A percentile compares a stretch with the other conserved stretches of the same genome.
phyloP scores from a whole-genome alignment of 2,888 invertebrate species.

The Xestia sexstrigata region DNA sequence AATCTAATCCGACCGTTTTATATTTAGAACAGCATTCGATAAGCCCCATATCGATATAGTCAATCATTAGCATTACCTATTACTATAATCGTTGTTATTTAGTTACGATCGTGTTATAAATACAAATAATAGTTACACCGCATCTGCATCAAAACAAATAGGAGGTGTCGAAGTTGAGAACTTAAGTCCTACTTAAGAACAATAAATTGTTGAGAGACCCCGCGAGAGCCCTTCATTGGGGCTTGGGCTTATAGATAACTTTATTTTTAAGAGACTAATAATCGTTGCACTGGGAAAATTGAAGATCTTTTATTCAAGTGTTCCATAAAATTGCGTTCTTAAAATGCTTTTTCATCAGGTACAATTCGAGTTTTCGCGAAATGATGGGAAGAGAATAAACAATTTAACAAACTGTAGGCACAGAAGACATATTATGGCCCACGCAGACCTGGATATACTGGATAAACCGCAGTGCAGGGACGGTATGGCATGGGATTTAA shows the following conservation, averaged over 20 bases:
- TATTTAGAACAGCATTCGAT: slow-evolving; percentile 34
- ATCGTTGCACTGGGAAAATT: neutral
- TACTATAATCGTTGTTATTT: slow-evolving; percentile 20
- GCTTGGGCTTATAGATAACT: neutral
- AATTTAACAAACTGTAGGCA: neutral
- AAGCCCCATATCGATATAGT: slow-evolving; percentile 31
- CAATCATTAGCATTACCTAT: slow-evolving; percentile 5
- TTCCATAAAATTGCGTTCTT: too few relatives aligned
- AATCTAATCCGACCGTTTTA: slow-evolving; percentile 46
- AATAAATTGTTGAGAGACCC: neutral
- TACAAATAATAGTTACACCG: neutral
- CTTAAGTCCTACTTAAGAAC: neutral
- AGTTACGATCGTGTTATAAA: slow-evolving; percentile 2
- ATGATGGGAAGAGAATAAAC: neutral
- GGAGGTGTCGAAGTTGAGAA: neutral
- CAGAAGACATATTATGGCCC: too few relatives aligned
- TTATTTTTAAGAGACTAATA: neutral
- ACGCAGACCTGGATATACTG: too few relatives aligned
- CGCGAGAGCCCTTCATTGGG: neutral
- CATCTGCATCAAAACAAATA: neutral
- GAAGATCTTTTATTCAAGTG: neutral
- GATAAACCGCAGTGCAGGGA: too few relatives aligned
- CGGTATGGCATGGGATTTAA: too few relatives aligned
- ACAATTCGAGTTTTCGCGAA: neutral
- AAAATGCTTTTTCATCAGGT: too few relatives aligned